Evolutionary conservation across 1,140 invertebrate genomes (phyloP), one percentile per base, ranked within the genome.

Genomic region (Chlorops oryzae): DNA sequence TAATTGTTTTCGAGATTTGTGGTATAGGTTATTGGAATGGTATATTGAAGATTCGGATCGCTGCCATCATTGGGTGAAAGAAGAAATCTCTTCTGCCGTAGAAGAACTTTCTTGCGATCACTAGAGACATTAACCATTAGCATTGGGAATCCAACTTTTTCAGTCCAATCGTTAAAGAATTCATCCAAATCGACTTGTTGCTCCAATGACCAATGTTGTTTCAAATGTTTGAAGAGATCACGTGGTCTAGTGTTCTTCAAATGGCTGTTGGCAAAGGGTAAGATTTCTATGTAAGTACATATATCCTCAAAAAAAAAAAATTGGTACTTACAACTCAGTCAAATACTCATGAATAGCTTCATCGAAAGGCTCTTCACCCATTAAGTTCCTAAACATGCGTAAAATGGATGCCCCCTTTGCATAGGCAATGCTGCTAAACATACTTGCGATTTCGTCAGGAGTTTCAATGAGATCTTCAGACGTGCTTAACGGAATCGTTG

Each of bases 111-210:
- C 1, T 51, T 13, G 2, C 3, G 10, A 17, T 54, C 35, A 10
- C 5, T 5, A 9, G 21, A 32, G 5, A 17, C 9, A 1, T 67
- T 71, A 2, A 89, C 81, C 2, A 73, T 81, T 0, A 96, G 63
- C 0, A 92, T 74, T 0, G 93, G 92, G 63, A 83, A 94, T 2
- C 92, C 92, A 82, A 88, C 93, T 74, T 96, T 92, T 18, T 80
- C 75, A 0, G 88, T 92, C 88, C 91, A 97, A 0, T 90, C 92
- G 43, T 89, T 18, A 7, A 62, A 57, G 27, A 67, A 64, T 5
- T 63, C 17, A 12, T 51, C 46, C 18, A 63, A 35, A 47, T 63
- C 22, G 2, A 64, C 52, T 9, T 34, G 4, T 17, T 47, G 50
- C 3, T 20, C 18, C 0, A 1, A 0, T 15, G 62, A 51, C 61